Evolutionary conservation across 2,797 vertebrate genomes (phyloP).

Genomic region (Dromococcyx pavoninus): DNA sequence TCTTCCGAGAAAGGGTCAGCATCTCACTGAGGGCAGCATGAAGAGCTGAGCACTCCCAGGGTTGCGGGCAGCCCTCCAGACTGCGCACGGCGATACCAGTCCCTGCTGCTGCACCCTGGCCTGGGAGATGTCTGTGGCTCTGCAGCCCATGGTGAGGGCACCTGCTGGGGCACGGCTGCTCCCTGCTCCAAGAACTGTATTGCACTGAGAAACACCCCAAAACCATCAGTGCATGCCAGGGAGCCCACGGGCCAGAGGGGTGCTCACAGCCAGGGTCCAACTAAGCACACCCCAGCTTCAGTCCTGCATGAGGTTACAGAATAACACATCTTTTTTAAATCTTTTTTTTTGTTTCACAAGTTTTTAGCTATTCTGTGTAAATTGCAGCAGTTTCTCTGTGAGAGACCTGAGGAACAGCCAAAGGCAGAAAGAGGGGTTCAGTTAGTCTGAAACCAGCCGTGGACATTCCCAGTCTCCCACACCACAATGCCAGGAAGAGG

Average conservation of each 20-base stretch:
- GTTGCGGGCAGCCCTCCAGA: background rate
- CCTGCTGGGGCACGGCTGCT: background rate
- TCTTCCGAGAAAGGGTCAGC: background rate
- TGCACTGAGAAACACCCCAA: background rate
- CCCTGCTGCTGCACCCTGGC: background rate
- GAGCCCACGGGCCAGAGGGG: background rate
- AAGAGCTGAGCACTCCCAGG: accelerated
- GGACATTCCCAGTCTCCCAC: background rate
- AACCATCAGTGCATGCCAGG: background rate
- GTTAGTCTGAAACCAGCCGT: background rate
- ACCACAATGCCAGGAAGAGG: background rate
- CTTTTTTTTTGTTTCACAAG: background rate
- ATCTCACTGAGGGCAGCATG: background rate
- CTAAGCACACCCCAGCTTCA: background rate
- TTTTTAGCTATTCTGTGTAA: background rate
- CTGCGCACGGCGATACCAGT: accelerated
- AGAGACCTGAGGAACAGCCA: background rate
- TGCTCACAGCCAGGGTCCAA: background rate
- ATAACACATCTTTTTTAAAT: background rate
- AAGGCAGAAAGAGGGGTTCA: background rate
- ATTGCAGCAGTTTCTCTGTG: background rate
- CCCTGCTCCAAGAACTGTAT: background rate
- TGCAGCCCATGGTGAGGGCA: background rate
- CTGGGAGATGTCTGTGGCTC: background rate
- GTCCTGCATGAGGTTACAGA: background rate